These are phyloP conservation scores for Piliocolobus tephrosceles DNA, from an alignment of 2,113 vertebrate species.

Conservation along the genomic window DNA sequence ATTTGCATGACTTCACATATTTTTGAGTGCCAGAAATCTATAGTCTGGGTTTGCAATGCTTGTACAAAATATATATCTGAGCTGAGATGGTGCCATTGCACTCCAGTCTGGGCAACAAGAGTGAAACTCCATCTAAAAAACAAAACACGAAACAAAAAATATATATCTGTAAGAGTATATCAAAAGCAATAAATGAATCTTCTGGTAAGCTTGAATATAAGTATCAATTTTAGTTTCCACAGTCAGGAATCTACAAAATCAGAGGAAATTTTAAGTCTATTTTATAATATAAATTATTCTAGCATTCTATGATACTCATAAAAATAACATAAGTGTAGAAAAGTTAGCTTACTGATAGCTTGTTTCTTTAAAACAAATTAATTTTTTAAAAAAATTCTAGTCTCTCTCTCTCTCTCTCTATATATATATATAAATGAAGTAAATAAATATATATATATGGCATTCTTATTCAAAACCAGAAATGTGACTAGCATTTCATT, in stretches of 20 bases:
- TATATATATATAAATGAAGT: no score
- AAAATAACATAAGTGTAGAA: not conserved
- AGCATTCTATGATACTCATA: not conserved
- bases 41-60: not conserved
- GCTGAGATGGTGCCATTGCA: no score
- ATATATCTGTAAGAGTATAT: not conserved
- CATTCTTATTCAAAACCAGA: not conserved
- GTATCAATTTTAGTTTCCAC: not conserved
- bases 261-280: not conserved
- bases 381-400: not conserved
- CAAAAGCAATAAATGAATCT: constrained; percentile 11
- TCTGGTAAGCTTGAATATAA: not conserved
- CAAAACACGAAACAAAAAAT: no score
- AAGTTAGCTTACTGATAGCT: not conserved
- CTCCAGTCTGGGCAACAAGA: no score
- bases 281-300: not conserved
- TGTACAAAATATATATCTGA: not conserved
- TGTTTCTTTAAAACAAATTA: not conserved
- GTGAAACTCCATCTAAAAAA: no score
- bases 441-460: not conserved
- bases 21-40: constrained; percentile 42
- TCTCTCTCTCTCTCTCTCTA: accelerated
- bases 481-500: not conserved
- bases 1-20: constrained; percentile 12
- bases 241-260: not conserved